These are phyloP conservation scores for Cardiocondyla obscurior DNA, from an alignment of 1,140 invertebrate species.

Conservation along the genomic window DNA sequence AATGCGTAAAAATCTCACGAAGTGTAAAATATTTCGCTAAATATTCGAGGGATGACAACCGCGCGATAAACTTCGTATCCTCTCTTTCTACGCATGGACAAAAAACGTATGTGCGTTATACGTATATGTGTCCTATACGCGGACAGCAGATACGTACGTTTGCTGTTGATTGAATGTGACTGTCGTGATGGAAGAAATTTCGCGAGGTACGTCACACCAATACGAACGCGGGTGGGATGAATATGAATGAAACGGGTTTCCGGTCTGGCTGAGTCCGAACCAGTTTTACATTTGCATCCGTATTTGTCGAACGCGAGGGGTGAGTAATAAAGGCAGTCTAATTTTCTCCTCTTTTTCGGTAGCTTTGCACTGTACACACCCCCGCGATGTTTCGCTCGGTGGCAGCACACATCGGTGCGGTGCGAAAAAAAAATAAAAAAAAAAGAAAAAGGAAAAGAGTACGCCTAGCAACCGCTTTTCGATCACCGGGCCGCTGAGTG, in stretches of 20 bases:
- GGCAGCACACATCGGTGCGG: slow-evolving; percentile 4
- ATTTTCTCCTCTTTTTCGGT: slow-evolving; percentile 70
- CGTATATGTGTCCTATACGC: neutral
- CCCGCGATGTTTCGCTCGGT: slow-evolving; percentile 37
- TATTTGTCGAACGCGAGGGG: slow-evolving; percentile 67
- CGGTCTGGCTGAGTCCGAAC: slow-evolving; percentile 67
- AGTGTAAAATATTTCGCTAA: slow-evolving; percentile 65
- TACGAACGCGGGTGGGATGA: slow-evolving; percentile 63
- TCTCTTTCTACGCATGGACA: neutral
- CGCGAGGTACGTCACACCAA: slow-evolving; percentile 62
- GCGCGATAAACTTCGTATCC: slow-evolving; percentile 9
- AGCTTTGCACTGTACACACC: slow-evolving; percentile 58
- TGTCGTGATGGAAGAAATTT: slow-evolving; percentile 73
- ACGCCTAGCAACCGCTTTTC: slow-evolving; percentile 39
- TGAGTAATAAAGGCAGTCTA: slow-evolving; percentile 69
- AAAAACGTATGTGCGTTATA: slow-evolving; percentile 38
- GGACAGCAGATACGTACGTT: slow-evolving; percentile 39
- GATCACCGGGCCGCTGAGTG: slow-evolving; percentile 28
- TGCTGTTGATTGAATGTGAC: slow-evolving; percentile 71
- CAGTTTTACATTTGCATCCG: slow-evolving; percentile 70
- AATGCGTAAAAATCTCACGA: slow-evolving; percentile 55
- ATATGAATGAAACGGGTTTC: slow-evolving; percentile 75
- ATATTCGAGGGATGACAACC: slow-evolving; percentile 59
- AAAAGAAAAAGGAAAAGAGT: too few relatives aligned
- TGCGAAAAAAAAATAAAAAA: slow-evolving; percentile 18